phyloP scores from a whole-genome alignment of 2,888 invertebrate species.

The Eupelmus urozonus region DNA sequence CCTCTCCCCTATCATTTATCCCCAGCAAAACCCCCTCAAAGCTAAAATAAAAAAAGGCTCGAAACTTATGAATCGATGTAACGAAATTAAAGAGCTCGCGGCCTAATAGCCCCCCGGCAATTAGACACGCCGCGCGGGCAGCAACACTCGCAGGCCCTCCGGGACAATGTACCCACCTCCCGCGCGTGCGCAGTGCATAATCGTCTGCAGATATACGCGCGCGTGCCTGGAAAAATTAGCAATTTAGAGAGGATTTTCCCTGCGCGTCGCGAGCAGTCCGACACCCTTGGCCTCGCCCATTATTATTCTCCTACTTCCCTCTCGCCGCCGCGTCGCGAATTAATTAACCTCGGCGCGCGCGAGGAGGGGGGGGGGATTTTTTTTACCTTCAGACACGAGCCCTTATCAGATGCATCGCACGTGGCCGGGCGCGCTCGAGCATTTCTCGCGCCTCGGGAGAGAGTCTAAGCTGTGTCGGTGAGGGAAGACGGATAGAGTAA shows the following conservation, averaged over 20 bases:
- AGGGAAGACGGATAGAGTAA: constrained; percentile 3
- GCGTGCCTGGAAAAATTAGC: constrained; percentile 35
- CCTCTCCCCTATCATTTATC: background rate
- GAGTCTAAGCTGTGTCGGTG: too few species aligned
- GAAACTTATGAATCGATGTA: constrained; percentile 9
- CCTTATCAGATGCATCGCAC: constrained; percentile 54
- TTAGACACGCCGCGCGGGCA: constrained; percentile 1
- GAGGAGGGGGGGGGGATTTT: constrained; percentile 14
- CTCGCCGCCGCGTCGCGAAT: constrained; percentile 43
- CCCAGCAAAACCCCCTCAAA: background rate
- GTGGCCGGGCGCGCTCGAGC: constrained; percentile 38
- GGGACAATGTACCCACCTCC: constrained; percentile 26
- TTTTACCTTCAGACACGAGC: background rate
- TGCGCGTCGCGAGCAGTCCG: background rate
- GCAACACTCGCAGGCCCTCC: background rate
- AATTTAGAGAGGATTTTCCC: constrained; percentile 39
- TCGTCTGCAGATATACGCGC: background rate
- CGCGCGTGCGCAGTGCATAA: constrained; percentile 1
- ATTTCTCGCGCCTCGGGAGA: constrained; percentile 33
- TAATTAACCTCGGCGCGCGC: constrained; percentile 42
- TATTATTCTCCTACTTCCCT: constrained; percentile 25
- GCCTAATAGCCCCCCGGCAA: background rate
- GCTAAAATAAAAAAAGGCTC: background rate
- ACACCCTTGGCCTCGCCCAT: constrained; percentile 31
- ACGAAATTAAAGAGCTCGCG: background rate